phyloP scores from a whole-genome alignment of 2,113 vertebrate species.

The Tenebrosternarchus preto region DNA sequence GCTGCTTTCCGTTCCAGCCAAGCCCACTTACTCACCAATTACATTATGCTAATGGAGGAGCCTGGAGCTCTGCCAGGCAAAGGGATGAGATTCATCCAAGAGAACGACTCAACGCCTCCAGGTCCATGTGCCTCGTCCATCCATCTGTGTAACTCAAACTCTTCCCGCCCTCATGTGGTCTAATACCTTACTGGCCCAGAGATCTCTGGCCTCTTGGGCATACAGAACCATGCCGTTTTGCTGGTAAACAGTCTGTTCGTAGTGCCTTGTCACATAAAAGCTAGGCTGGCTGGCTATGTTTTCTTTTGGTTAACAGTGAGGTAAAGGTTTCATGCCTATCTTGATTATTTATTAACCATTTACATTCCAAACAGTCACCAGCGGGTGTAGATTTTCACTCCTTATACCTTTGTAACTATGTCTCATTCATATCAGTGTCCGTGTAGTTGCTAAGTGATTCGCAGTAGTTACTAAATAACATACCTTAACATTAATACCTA shows the following conservation, averaged over 20 bases:
- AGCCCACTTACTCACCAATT: slow-evolving; percentile 25
- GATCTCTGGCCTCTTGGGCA: not conserved
- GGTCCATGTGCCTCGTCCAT: not conserved
- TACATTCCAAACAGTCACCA: too few relatives aligned
- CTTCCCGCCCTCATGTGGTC: not conserved
- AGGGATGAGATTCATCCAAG: slow-evolving; percentile 32
- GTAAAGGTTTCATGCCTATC: not conserved
- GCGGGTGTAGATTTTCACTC: too few relatives aligned
- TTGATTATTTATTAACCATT: not conserved
- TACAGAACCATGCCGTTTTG: not conserved
- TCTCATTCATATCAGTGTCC: too few relatives aligned
- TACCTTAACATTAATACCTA: too few relatives aligned
- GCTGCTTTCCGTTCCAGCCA: slow-evolving; percentile 31
- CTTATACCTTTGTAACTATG: too few relatives aligned
- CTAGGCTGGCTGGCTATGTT: slow-evolving; percentile 10
- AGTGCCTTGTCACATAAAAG: not conserved
- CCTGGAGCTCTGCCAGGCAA: slow-evolving; percentile 31
- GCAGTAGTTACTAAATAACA: not conserved
- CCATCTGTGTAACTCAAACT: slow-evolving; percentile 2
- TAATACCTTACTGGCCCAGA: not conserved
- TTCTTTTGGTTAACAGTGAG: not conserved
- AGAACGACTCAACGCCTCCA: slow-evolving; percentile 29
- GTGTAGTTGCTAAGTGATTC: too few relatives aligned
- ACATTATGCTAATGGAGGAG: slow-evolving; percentile 43
- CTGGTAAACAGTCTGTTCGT: not conserved